Evolutionary conservation across 2,888 invertebrate genomes (phyloP).

Genomic region (Parascotia fuliginaria): DNA sequence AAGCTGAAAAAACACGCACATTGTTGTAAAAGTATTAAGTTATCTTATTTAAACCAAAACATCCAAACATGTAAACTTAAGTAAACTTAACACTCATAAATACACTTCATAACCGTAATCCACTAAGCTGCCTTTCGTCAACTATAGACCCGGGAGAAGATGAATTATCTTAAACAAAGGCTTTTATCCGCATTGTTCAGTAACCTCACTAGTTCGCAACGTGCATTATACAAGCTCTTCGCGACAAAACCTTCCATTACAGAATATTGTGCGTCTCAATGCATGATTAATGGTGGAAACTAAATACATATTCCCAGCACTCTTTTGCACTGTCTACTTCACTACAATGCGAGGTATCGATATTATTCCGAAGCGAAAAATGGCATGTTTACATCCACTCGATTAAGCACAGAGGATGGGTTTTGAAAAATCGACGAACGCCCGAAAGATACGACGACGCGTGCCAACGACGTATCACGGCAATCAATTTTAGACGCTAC

Average conservation of each 20-base stretch:
- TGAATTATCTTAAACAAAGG: conserved; percentile 68
- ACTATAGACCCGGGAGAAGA: conserved; percentile 45
- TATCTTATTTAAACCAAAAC: too few species aligned
- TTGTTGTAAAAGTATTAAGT: too few species aligned
- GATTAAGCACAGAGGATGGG: conserved; percentile 77
- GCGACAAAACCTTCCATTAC: conserved; percentile 77
- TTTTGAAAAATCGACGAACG: conserved; percentile 72
- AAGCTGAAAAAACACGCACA: too few species aligned
- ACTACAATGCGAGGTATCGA: conserved; percentile 70
- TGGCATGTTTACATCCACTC: conserved; percentile 81
- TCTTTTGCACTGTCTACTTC: conserved; percentile 53
- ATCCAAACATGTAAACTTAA: too few species aligned
- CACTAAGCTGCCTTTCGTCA: conserved; percentile 38
- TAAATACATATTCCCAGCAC: conserved; percentile 80
- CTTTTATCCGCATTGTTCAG: conserved; percentile 55
- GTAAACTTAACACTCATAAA: not conserved
- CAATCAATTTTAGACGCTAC: conserved; percentile 45
- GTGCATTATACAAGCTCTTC: conserved; percentile 59
- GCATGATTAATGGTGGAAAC: conserved; percentile 77
- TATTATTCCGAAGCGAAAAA: conserved; percentile 78
- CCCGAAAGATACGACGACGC: conserved; percentile 61
- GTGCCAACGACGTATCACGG: conserved; percentile 48
- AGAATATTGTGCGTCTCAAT: conserved; percentile 75
- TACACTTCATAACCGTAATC: conserved; percentile 22
- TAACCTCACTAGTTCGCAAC: conserved; percentile 45